Percentiles rank a stretch among this genome's conserved stretches.
Evolutionary conservation across 2,888 invertebrate species (phyloP).

Genomic region (Pyrrhopygopsis socrates): DNA sequence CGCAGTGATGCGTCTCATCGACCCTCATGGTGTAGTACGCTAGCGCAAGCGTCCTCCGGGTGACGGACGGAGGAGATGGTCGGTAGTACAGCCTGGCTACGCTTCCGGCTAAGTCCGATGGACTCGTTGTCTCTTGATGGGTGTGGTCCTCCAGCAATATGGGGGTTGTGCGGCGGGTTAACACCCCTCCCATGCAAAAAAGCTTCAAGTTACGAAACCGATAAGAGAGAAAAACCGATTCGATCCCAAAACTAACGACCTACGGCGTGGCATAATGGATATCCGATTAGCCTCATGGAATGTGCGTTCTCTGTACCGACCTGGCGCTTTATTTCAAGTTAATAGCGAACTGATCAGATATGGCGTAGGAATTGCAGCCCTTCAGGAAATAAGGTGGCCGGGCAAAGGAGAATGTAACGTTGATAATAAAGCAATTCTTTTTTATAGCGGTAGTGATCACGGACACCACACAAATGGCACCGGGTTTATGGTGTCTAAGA

Average conservation of each 20-base stretch:
- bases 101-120: conserved; percentile 26
- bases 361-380: neutral
- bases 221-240: neutral
- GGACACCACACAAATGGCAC: too few species aligned
- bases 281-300: conserved; percentile 30
- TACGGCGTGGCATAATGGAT: conserved; percentile 9
- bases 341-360: too few species aligned
- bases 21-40: too few species aligned
- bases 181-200: conserved; percentile 16
- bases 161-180: conserved; percentile 7
- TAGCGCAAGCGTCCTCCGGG: neutral
- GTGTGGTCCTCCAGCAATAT: conserved; percentile 18
- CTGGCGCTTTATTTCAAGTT: too few species aligned
- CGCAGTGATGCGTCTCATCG: too few species aligned
- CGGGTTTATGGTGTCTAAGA: too few species aligned
- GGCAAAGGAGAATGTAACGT: neutral
- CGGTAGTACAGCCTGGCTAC: conserved; percentile 25
- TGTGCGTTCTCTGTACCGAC: conserved; percentile 13
- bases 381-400: conserved; percentile 10
- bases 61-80: neutral
- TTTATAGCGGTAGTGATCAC: too few species aligned
- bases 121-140: conserved; percentile 1
- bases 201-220: conserved; percentile 15
- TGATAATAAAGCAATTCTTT: neutral
- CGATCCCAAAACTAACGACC: neutral